Base-by-base conservation (phyloP, 2,888 invertebrate species). In the Villa cingulata region DNA sequence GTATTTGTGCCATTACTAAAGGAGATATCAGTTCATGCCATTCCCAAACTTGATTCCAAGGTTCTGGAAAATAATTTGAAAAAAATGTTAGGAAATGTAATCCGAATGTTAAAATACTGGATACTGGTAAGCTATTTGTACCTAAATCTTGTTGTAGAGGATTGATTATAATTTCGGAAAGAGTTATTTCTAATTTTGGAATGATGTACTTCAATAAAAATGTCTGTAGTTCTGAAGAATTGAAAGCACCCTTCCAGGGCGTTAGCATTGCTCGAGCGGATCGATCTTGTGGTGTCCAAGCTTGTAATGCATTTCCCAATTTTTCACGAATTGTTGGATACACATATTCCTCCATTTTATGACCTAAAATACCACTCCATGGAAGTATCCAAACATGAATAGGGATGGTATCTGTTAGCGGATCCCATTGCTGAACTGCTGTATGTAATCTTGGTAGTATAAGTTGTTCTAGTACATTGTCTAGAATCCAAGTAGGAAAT, bases 371-470 rank as follows among this genome's bases (percentile, higher is more conserved):
- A 0, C 84, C 83, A 50, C 94, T 78, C 98, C 98, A 99, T 0
- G 97, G 97, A 65, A 95, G 83, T 51, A 96, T 81, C 98, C 98
- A 98, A 5, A 84, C 79, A 66, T 98, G 96, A 55, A 99, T 86
- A 15, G 97, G 97, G 54, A 92, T 80, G 0, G 88, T 87, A 65
- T 98, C 97, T 0, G 86, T 86, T 2, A 94, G 74, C 1, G 98
- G 98, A 73, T 98, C 90, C 98, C 98, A 97, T 46, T 76, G 77
- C 40, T 86, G 78, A 1, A 92, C 92, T 55, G 86, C 90, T 1
- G 74, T 68, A 18, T 77, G 72, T 36, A 88, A 64, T 37, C 80
- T 75, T 0, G 91, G 90, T 58, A 90, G 72, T 43, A 96, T 76
- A 43, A 84, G 71, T 57, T 90, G 84, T 46, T 91, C 81, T n/a